Evolutionary conservation across 2,888 invertebrate genomes (phyloP), one percentile per base, ranked within the genome.

Genomic region (Bimastos eiseni): DNA sequence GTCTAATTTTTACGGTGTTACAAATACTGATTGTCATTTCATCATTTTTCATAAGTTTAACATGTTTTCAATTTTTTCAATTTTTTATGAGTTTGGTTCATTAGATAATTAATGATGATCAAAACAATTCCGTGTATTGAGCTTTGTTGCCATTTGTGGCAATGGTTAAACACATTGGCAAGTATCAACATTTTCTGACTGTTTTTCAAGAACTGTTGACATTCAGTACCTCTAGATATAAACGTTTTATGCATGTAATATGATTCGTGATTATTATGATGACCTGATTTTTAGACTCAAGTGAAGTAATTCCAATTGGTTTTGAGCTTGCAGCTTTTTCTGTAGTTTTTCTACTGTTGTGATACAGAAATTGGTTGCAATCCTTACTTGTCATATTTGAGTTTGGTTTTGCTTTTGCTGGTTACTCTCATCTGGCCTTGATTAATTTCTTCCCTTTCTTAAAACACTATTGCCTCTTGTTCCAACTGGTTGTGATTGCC

Each of bases 151-250:
- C 30, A 70, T 70, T 70, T n/a, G n/a, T 70, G n/a, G 70, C 70
- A 70, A n/a, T 70, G 70, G n/a, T 70, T n/a, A n/a, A 70, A 70
- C 70, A 70, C 70, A 70, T 70, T 70, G 70, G n/a, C 70, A 70
- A 11, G n/a, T 30, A 30, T 70, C 70, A n/a, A n/a, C 70, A 70
- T n/a, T 70, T 70, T 70, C n/a, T 70, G 55, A n/a, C 70, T n/a
- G 49, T 70, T 70, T n/a, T 70, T 70, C n/a, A n/a, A 70, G 70
- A 70, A n/a, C 70, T n/a, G 11, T 70, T n/a, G 11, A n/a, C 70
- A 70, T n/a, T 30, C 11, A n/a, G 70, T 70, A 17, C 70, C 70
- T n/a, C 70, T 8, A 24, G 24, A n/a, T n/a, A 49, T 49, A 13
- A 41, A 41, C 41, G 6, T 24, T 49, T 5, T 44, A 15, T 49